These are phyloP conservation scores for Hyles euphorbiae DNA, from an alignment of 1,140 invertebrate species.

Conservation along the genomic window DNA sequence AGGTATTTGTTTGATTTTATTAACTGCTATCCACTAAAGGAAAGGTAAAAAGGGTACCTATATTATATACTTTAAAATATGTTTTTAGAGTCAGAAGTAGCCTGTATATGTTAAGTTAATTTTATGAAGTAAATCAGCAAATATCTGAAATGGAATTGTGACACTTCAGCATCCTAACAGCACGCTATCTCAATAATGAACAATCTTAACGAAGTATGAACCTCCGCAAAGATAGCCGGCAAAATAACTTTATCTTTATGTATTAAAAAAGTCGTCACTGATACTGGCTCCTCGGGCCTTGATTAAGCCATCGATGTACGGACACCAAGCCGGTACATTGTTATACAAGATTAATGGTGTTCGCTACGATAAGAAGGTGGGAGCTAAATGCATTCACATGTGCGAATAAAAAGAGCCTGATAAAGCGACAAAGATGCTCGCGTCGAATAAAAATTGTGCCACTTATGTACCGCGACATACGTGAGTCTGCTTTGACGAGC, in stretches of 20 bases:
- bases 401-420: slow-evolving; percentile 62
- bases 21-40: too few species aligned
- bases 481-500: background rate
- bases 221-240: slow-evolving; percentile 1
- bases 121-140: background rate
- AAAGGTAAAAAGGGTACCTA: too few species aligned
- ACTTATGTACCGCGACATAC: slow-evolving; percentile 34
- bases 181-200: background rate
- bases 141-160: background rate
- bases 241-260: slow-evolving; percentile 9
- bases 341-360: slow-evolving; percentile 74
- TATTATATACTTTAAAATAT: too few species aligned
- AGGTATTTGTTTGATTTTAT: too few species aligned
- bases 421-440: slow-evolving; percentile 64
- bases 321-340: slow-evolving; percentile 55
- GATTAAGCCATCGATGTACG: slow-evolving; percentile 62
- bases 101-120: background rate
- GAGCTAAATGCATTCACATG: slow-evolving; percentile 73
- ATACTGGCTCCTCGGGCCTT: slow-evolving; percentile 21
- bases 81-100: too few species aligned
- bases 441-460: slow-evolving; percentile 45
- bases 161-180: background rate
- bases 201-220: background rate
- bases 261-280: slow-evolving; percentile 10
- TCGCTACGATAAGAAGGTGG: slow-evolving; percentile 61